phyloP scores from a whole-genome alignment of 2,888 invertebrate species.

The Melanargia galathea region DNA sequence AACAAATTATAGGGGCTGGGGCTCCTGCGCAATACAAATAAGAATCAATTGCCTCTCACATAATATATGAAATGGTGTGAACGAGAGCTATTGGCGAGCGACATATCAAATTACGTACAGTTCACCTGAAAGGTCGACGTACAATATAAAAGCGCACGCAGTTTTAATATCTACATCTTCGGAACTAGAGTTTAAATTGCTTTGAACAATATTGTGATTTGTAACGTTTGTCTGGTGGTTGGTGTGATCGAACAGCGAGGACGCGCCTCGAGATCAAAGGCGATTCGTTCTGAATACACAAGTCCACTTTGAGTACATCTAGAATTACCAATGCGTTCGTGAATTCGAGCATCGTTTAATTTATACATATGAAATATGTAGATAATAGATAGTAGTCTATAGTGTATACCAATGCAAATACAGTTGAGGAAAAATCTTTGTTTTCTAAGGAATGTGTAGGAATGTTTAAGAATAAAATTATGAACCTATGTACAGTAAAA shows the following conservation, averaged over 20 bases:
- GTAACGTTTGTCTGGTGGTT: constrained; percentile 38
- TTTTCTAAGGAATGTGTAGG: too few relatives aligned
- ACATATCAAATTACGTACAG: constrained; percentile 45
- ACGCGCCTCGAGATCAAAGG: constrained; percentile 51
- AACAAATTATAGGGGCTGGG: too few relatives aligned
- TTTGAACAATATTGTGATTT: constrained; percentile 21
- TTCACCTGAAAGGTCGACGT: constrained; percentile 25
- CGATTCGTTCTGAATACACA: constrained; percentile 59
- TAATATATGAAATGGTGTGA: constrained; percentile 46
- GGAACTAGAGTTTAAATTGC: constrained; percentile 31
- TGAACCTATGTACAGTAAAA: too few relatives aligned
- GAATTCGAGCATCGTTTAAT: constrained; percentile 40
- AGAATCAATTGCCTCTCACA: constrained; percentile 40
- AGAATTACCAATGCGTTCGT: constrained; percentile 47
- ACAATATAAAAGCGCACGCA: constrained; percentile 2
- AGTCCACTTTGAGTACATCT: constrained; percentile 46
- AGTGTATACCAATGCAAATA: constrained; percentile 1
- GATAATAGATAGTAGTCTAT: too few relatives aligned
- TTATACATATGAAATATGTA: constrained; percentile 19
- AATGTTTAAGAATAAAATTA: too few relatives aligned
- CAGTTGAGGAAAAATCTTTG: neutral
- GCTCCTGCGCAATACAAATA: constrained; percentile 31
- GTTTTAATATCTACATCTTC: constrained; percentile 21
- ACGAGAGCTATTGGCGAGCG: constrained; percentile 46
- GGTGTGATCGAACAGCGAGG: constrained; percentile 48